Evolutionary conservation across 1,140 invertebrate genomes (phyloP).

Genomic region (Eumaeus atala): DNA sequence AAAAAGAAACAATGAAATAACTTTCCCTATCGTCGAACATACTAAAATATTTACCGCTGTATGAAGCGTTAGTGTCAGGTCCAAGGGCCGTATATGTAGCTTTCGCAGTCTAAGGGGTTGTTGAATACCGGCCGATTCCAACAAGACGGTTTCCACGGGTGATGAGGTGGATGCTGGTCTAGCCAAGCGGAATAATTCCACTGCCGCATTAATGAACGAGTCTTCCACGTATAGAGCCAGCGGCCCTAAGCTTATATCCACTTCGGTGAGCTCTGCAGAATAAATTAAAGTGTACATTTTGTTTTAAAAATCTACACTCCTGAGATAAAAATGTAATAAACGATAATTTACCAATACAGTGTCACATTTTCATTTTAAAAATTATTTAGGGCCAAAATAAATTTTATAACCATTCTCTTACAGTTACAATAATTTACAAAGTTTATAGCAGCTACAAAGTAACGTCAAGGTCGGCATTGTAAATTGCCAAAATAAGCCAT

Average conservation of each 20-base stretch:
- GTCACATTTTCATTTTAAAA: too few relatives aligned
- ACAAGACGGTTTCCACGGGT: constrained; percentile 24
- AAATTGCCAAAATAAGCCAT: too few relatives aligned
- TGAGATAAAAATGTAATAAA: too few relatives aligned
- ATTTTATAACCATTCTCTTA: too few relatives aligned
- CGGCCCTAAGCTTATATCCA: constrained; percentile 41
- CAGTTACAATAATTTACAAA: too few relatives aligned
- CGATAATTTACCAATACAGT: too few relatives aligned
- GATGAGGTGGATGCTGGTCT: constrained; percentile 10
- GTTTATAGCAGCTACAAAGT: too few relatives aligned
- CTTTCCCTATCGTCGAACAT: too few relatives aligned
- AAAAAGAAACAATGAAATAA: too few relatives aligned
- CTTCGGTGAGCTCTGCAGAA: constrained; percentile 36
- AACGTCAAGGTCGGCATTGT: too few relatives aligned
- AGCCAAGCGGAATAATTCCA: constrained; percentile 30
- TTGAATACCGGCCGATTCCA: constrained; percentile 24
- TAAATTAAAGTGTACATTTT: constrained; percentile 7
- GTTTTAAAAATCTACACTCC: too few relatives aligned
- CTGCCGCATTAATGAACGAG: constrained; percentile 38
- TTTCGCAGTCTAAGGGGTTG: constrained; percentile 35
- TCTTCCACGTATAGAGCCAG: constrained; percentile 55
- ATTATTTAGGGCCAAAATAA: too few relatives aligned
- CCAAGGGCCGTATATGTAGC: constrained; percentile 38
- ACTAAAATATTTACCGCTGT: constrained; percentile 42
- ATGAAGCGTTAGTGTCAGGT: constrained; percentile 52